Conservation (phyloP, 2,888 invertebrate genomes). For the Galerucella pusilla region DNA sequence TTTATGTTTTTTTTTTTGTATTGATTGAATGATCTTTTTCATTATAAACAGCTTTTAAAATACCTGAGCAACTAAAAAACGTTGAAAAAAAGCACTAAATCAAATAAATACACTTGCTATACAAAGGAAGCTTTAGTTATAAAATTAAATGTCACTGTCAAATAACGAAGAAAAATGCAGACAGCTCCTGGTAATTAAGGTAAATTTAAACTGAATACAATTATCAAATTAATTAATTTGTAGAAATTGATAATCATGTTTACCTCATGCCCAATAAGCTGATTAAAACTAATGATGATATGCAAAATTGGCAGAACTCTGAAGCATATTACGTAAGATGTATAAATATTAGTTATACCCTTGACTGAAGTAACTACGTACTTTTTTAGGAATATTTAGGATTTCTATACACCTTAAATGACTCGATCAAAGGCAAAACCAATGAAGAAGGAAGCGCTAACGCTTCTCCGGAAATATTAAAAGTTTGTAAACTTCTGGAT, state of each 20-base stretch:
- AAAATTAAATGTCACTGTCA: too few species aligned
- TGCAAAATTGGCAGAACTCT: slow-evolving; percentile 85
- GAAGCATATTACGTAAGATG: slow-evolving; percentile 80
- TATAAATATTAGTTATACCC: background rate
- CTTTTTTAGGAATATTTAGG: slow-evolving; percentile 79
- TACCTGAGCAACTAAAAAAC: too few species aligned
- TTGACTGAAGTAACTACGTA: background rate
- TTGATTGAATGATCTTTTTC: too few species aligned
- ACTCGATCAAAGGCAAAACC: slow-evolving; percentile 84
- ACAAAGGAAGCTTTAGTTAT: too few species aligned
- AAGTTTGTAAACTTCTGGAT: slow-evolving; percentile 75
- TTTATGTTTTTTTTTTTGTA: too few species aligned
- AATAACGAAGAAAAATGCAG: background rate
- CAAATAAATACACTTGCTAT: too few species aligned
- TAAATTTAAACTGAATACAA: background rate
- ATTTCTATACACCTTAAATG: slow-evolving; percentile 88
- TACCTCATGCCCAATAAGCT: slow-evolving; percentile 74
- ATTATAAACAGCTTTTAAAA: too few species aligned
- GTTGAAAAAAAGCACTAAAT: too few species aligned
- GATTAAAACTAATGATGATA: slow-evolving; percentile 75
- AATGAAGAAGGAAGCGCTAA: slow-evolving; percentile 68
- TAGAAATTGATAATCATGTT: slow-evolving; percentile 68
- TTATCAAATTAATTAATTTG: background rate
- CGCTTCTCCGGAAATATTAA: slow-evolving; percentile 72
- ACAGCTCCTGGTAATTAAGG: background rate